Conservation (phyloP, 2,888 invertebrate species). For the Cephus nigrinus region DNA sequence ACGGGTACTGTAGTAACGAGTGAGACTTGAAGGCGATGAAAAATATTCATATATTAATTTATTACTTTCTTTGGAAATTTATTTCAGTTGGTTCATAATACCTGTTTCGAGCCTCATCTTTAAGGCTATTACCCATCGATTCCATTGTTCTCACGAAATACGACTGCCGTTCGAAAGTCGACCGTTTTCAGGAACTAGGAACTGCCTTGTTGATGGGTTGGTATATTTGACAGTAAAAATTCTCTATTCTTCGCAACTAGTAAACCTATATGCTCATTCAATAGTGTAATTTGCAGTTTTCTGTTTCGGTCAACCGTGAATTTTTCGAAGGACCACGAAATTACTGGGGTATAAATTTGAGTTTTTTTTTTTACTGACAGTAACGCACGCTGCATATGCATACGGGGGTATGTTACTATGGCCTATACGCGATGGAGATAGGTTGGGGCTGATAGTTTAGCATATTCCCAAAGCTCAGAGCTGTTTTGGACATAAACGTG, state of each 20-base stretch:
- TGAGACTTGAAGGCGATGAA: background rate
- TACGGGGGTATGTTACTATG: background rate
- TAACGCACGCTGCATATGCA: background rate
- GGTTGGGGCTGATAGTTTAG: background rate
- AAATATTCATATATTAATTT: background rate
- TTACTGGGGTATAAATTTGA: background rate
- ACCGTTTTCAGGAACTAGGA: background rate
- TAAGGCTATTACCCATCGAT: background rate
- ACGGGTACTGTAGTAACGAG: background rate
- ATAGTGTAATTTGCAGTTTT: background rate
- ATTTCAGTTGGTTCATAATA: background rate
- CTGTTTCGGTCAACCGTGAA: background rate
- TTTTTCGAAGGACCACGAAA: background rate
- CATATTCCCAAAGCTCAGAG: slow-evolving; percentile 33
- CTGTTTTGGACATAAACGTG: slow-evolving; percentile 55
- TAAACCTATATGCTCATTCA: background rate
- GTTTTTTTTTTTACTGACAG: background rate
- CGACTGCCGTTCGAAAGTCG: background rate
- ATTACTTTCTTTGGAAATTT: background rate
- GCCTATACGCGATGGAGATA: background rate
- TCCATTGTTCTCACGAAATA: background rate
- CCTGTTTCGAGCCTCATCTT: background rate
- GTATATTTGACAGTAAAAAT: background rate
- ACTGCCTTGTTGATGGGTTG: background rate
- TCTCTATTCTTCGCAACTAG: background rate